These are phyloP conservation scores for Aplocera efformata DNA, from an alignment of 2,888 invertebrate species.

Conservation along the genomic window DNA sequence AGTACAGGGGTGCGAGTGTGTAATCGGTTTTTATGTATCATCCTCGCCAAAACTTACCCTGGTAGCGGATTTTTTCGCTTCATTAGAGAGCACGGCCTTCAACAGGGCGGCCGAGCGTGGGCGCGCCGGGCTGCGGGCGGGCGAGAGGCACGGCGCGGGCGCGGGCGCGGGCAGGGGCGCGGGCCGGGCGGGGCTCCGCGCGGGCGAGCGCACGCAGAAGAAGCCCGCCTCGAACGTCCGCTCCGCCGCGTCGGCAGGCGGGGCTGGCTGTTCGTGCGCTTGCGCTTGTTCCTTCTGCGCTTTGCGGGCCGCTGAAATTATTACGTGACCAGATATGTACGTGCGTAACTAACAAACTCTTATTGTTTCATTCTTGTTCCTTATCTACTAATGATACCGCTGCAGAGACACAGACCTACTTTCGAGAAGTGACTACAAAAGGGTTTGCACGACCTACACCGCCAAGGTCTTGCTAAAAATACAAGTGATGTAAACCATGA, in stretches of 20 bases:
- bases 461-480: too few species aligned
- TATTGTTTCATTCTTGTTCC: too few species aligned
- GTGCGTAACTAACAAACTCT: too few species aligned
- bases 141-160: constrained; percentile 25
- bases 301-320: constrained; percentile 55
- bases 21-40: too few species aligned
- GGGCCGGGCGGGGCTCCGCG: constrained; percentile 38
- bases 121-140: constrained; percentile 25
- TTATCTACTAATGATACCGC: too few species aligned
- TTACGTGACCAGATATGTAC: background rate
- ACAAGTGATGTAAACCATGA: too few species aligned
- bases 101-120: constrained; percentile 37
- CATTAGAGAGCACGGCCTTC: constrained; percentile 61
- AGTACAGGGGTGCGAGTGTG: too few species aligned
- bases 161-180: constrained; percentile 37
- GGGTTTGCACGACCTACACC: too few species aligned
- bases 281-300: constrained; percentile 46
- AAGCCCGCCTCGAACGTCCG: constrained; percentile 72
- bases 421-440: too few species aligned
- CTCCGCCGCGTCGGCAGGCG: constrained; percentile 14
- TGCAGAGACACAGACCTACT: too few species aligned
- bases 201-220: constrained; percentile 64
- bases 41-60: constrained; percentile 48
- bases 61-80: constrained; percentile 59
- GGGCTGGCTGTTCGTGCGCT: constrained; percentile 7